Percentiles rank a stretch among this genome's conserved stretches.
Conservation (phyloP, 2,888 invertebrate genomes). For the Pilophorus perplexus region DNA sequence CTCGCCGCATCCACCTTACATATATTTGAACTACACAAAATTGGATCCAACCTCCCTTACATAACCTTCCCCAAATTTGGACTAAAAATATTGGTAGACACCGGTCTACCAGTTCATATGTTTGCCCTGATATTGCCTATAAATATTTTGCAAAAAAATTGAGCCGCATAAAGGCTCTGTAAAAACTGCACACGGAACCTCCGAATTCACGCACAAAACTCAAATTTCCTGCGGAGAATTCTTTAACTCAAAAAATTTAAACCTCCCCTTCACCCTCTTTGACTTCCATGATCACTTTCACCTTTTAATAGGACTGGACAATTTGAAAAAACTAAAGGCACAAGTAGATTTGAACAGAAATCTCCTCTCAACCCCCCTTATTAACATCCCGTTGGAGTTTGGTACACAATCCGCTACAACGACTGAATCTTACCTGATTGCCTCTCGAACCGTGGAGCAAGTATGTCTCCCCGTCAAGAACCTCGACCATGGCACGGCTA, state of each 20-base stretch:
- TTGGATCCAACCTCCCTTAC: no score
- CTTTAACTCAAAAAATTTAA: background rate
- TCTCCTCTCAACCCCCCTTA: background rate
- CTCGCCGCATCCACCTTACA: no score
- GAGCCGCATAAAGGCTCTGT: no score
- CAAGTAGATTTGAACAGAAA: no score
- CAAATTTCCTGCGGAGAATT: background rate
- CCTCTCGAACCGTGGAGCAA: background rate
- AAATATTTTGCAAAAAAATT: no score
- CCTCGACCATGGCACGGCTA: background rate
- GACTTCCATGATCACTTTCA: conserved; percentile 18
- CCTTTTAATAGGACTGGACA: conserved; percentile 12
- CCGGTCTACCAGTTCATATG: no score
- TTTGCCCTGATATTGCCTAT: no score
- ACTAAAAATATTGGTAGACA: no score
- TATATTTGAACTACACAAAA: no score
- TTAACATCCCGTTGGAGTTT: background rate
- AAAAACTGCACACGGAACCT: no score
- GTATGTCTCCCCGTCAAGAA: background rate
- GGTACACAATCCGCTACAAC: background rate
- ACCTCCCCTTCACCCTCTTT: background rate
- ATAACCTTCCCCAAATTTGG: no score
- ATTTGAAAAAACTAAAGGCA: background rate
- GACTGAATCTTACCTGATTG: background rate
- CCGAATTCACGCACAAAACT: no score